A percentile compares a stretch with the other conserved stretches of the same genome.
Conservation (phyloP, 1,140 invertebrate genomes). For the Drosophila mayri region DNA sequence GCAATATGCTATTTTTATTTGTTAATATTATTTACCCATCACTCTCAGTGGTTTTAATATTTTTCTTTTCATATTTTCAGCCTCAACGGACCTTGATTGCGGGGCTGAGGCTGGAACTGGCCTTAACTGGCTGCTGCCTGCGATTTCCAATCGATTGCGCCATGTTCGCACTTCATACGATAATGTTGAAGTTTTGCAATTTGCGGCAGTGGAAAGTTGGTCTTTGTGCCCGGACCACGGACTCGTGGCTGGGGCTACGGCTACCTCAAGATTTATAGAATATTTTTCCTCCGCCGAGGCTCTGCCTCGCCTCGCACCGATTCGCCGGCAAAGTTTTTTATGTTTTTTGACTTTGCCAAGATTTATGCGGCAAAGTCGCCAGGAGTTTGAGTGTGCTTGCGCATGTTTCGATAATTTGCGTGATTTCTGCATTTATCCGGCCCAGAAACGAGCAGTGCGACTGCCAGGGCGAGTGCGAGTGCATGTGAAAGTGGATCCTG, state of each 20-base stretch:
- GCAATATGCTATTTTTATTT: neutral
- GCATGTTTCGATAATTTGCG: slow-evolving; percentile 84
- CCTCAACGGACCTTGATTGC: slow-evolving; percentile 18
- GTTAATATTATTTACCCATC: neutral
- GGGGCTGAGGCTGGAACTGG: slow-evolving; percentile 21
- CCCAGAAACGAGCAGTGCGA: slow-evolving; percentile 45
- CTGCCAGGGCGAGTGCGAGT: slow-evolving; percentile 29
- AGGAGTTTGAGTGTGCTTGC: slow-evolving; percentile 69
- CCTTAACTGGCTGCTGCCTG: slow-evolving; percentile 60
- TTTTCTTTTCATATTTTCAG: neutral
- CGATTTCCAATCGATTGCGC: slow-evolving; percentile 80
- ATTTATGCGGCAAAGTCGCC: slow-evolving; percentile 78
- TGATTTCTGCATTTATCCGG: slow-evolving; percentile 77
- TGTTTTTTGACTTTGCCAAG: slow-evolving; percentile 65
- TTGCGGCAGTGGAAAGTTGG: slow-evolving; percentile 79
- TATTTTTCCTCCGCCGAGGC: slow-evolving; percentile 48
- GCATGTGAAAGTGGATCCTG: slow-evolving; percentile 42
- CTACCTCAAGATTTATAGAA: slow-evolving; percentile 79
- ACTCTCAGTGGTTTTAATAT: neutral
- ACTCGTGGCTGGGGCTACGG: slow-evolving; percentile 5
- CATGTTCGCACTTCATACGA: slow-evolving; percentile 81
- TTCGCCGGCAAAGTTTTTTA: slow-evolving; percentile 43
- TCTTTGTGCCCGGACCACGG: slow-evolving; percentile 53
- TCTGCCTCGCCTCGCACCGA: slow-evolving; percentile 1
- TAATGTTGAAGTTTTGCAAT: slow-evolving; percentile 81